A percentile compares a stretch with the other conserved stretches of the same genome.
phyloP scores from a whole-genome alignment of 2,113 vertebrate genomes.

The Esox niger region DNA sequence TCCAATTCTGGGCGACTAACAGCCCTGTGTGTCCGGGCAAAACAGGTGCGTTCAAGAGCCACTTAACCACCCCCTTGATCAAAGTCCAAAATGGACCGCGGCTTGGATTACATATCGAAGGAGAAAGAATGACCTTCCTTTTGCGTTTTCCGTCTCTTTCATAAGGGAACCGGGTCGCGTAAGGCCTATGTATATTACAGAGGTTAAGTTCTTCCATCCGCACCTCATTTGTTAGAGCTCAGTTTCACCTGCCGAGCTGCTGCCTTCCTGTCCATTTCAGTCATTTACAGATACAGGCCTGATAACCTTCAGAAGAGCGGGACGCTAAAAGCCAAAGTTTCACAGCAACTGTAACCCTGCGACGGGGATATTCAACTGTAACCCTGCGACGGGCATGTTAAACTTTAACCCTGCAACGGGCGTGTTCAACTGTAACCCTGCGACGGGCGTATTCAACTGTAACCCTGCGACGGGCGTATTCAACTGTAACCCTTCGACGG shows the following conservation, averaged over 20 bases:
- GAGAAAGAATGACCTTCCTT: slow-evolving; percentile 18
- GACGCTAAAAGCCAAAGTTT: not conserved
- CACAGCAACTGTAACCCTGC: not conserved
- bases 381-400: no score
- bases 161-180: not conserved
- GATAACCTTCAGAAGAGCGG: not conserved
- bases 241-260: not conserved
- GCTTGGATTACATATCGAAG: slow-evolving; percentile 44
- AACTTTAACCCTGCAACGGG: no score
- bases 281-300: not conserved
- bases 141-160: slow-evolving; percentile 1
- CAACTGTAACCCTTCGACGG: no score
- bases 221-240: slow-evolving; percentile 2
- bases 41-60: slow-evolving; percentile 39
- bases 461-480: no score
- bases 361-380: no score
- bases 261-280: not conserved
- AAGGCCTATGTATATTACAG: not conserved
- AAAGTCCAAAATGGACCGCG: not conserved
- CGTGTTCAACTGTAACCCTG: no score
- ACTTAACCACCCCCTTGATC: slow-evolving; percentile 26
- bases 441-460: no score
- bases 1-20: slow-evolving; percentile 16
- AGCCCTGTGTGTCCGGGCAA: slow-evolving; percentile 21
- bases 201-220: not conserved